Conservation (phyloP, 2,797 vertebrate genomes). For the Pelobates cultripes region DNA sequence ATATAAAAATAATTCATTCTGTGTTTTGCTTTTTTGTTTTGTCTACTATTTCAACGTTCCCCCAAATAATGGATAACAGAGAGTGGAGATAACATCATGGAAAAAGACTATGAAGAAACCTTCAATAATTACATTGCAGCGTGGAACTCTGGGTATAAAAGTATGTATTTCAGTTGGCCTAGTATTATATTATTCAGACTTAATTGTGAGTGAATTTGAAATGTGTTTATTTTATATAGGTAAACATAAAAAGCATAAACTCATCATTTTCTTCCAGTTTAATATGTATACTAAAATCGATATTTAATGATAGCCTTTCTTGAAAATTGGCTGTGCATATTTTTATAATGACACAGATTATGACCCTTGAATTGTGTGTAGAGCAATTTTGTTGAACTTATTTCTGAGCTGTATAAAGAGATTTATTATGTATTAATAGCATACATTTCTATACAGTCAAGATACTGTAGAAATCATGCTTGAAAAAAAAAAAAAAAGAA, state of each 20-base stretch:
- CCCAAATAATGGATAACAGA: conserved; percentile 37
- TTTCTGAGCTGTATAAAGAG: no score
- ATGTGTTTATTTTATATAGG: neutral
- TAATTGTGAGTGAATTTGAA: no score
- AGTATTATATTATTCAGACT: neutral
- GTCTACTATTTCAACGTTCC: neutral
- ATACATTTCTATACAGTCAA: no score
- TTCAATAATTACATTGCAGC: conserved; percentile 67
- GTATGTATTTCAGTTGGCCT: conserved; percentile 72
- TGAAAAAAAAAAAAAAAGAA: no score
- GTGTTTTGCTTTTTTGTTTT: neutral
- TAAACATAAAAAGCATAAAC: neutral
- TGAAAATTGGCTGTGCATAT: no score
- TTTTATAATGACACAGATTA: no score
- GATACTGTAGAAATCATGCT: no score
- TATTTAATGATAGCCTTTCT: neutral
- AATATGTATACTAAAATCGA: neutral
- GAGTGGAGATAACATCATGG: conserved; percentile 77
- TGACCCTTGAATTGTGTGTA: no score
- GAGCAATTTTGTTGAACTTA: no score
- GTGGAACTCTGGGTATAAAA: conserved; percentile 80
- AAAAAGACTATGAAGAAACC: conserved; percentile 90
- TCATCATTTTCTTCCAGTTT: neutral
- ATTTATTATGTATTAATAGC: no score
- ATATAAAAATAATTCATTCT: neutral